These are phyloP conservation scores for Eumaeus atala DNA, from an alignment of 1,140 invertebrate genomes.

Conservation along the genomic window DNA sequence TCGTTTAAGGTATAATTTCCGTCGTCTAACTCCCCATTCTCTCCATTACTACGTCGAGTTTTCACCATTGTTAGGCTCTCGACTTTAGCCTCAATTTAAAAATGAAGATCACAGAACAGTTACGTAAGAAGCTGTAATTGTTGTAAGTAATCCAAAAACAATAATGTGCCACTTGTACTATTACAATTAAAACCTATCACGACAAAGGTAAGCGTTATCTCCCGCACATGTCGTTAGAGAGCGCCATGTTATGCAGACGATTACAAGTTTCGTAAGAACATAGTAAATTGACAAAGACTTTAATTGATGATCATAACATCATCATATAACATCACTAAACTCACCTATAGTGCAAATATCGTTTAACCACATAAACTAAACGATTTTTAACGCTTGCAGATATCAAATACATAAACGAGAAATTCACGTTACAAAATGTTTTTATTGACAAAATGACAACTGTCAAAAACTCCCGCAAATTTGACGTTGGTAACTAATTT, in stretches of 20 bases:
- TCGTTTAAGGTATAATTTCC: conserved; percentile 66
- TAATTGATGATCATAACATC: conserved; percentile 31
- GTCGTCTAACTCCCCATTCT: conserved; percentile 71
- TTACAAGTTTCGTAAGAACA: conserved; percentile 36
- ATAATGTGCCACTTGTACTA: conserved; percentile 30
- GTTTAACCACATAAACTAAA: conserved; percentile 29
- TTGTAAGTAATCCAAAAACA: conserved; percentile 36
- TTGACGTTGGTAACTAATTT: conserved; percentile 35
- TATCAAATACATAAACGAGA: conserved; percentile 22
- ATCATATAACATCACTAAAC: conserved; percentile 32
- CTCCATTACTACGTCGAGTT: conserved; percentile 72
- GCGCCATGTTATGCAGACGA: conserved; percentile 63
- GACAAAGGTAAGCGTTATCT: conserved; percentile 60
- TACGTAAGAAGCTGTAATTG: conserved; percentile 45
- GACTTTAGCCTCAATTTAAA: conserved; percentile 46
- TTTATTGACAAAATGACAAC: conserved; percentile 58
- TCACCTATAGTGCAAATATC: conserved; percentile 33
- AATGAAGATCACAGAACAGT: conserved; percentile 42
- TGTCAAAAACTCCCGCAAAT: conserved; percentile 72
- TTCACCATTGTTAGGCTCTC: conserved; percentile 64
- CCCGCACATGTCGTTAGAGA: conserved; percentile 64
- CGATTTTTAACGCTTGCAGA: conserved; percentile 23
- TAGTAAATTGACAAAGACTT: conserved; percentile 35
- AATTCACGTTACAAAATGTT: conserved; percentile 53
- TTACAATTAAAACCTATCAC: conserved; percentile 42